phyloP scores from a whole-genome alignment of 2,888 invertebrate genomes.

The Lamproptera curius region DNA sequence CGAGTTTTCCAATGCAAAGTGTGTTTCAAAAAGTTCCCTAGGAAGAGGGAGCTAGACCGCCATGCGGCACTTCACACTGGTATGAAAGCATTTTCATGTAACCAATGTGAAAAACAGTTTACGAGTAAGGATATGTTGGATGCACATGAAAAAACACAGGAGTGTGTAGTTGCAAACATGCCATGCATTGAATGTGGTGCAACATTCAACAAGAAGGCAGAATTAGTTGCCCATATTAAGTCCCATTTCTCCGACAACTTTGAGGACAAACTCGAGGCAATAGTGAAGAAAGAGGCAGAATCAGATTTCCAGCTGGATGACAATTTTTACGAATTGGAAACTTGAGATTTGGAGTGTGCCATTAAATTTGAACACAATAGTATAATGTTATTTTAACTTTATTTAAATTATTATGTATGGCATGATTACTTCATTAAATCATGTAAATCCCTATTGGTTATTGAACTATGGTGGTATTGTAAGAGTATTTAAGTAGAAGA shows the following conservation, averaged over 20 bases:
- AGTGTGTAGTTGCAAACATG: slow-evolving; percentile 77
- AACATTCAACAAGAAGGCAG: slow-evolving; percentile 78
- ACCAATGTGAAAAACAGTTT: slow-evolving; percentile 82
- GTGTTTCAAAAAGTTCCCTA: slow-evolving; percentile 82
- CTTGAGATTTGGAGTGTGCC: slow-evolving; percentile 42
- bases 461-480: neutral
- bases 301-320: slow-evolving; percentile 55
- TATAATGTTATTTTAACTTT: neutral
- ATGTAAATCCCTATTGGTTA: neutral
- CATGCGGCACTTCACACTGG: slow-evolving; percentile 83
- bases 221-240: slow-evolving; percentile 78
- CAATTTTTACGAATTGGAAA: slow-evolving; percentile 64
- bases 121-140: slow-evolving; percentile 83
- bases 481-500: neutral
- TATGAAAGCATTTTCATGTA: slow-evolving; percentile 82
- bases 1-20: slow-evolving; percentile 81
- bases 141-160: slow-evolving; percentile 82
- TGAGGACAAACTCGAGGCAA: slow-evolving; percentile 58
- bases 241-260: slow-evolving; percentile 74
- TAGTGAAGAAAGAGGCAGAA: slow-evolving; percentile 64
- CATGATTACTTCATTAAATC: too few species aligned
- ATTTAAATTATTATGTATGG: neutral
- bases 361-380: slow-evolving; percentile 16
- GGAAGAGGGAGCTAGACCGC: slow-evolving; percentile 84
- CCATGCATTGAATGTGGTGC: slow-evolving; percentile 81